Evolutionary conservation across 1,140 invertebrate species (phyloP).

Genomic region (Drosophila dunni): DNA sequence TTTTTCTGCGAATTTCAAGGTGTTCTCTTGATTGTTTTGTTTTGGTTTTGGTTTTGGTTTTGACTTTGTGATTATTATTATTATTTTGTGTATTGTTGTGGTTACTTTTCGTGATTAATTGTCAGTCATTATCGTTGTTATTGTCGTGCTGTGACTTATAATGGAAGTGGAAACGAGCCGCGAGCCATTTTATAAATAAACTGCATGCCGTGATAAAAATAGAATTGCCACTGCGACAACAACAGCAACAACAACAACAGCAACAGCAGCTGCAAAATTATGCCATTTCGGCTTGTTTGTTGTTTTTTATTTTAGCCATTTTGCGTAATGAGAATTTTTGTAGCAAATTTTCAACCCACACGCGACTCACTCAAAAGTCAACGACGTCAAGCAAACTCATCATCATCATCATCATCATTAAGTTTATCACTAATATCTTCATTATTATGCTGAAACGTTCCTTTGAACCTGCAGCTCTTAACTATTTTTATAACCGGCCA

Average conservation of each 20-base stretch:
- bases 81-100: slow-evolving; percentile 29
- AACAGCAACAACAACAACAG: slow-evolving; percentile 31
- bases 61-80: slow-evolving; percentile 29
- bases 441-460: slow-evolving; percentile 31
- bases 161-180: slow-evolving; percentile 72
- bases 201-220: slow-evolving; percentile 75
- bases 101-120: slow-evolving; percentile 73
- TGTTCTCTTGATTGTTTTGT: slow-evolving; percentile 58
- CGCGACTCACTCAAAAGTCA: slow-evolving; percentile 56
- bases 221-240: slow-evolving; percentile 50
- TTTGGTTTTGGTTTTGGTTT: slow-evolving; percentile 31
- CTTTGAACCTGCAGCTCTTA: slow-evolving; percentile 25
- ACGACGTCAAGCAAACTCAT: slow-evolving; percentile 51
- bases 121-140: slow-evolving; percentile 63
- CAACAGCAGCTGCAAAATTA: slow-evolving; percentile 49
- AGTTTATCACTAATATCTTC: slow-evolving; percentile 9
- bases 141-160: slow-evolving; percentile 52
- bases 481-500: slow-evolving; percentile 35
- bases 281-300: slow-evolving; percentile 49
- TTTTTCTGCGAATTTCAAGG: slow-evolving; percentile 63
- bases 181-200: slow-evolving; percentile 73
- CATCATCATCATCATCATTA: slow-evolving; percentile 18
- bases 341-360: slow-evolving; percentile 57
- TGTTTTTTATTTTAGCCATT: slow-evolving; percentile 37
- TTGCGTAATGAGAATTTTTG: slow-evolving; percentile 57